These are phyloP conservation scores for Natrix natrix DNA, from an alignment of 2,797 vertebrate genomes.

Conservation along the genomic window DNA sequence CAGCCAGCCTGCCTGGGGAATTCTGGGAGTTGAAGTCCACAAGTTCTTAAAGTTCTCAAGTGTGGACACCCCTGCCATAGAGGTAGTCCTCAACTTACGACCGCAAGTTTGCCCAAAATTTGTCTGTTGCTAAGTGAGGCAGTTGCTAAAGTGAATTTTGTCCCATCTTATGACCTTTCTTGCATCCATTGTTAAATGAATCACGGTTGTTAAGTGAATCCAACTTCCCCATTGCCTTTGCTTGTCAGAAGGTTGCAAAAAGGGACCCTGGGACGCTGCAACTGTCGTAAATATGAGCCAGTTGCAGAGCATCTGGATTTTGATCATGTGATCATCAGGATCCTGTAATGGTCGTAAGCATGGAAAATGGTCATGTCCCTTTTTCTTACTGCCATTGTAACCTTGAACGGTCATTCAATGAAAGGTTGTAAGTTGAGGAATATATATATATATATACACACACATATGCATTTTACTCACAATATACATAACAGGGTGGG, in stretches of 20 bases:
- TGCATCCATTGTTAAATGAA: neutral
- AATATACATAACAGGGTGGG: neutral
- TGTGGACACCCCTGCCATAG: too few species aligned
- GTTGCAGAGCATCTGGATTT: neutral
- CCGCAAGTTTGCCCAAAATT: neutral
- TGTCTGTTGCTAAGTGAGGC: neutral
- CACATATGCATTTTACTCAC: neutral
- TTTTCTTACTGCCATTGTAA: neutral
- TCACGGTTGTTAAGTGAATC: neutral
- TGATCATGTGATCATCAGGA: neutral
- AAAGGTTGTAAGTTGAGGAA: too few species aligned
- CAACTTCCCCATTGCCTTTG: neutral
- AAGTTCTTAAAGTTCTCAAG: too few species aligned
- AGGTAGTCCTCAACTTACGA: neutral
- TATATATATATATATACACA: neutral
- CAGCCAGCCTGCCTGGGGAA: too few species aligned
- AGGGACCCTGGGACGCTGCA: too few species aligned
- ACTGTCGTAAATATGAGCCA: neutral
- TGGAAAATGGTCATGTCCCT: too few species aligned
- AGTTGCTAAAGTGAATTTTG: neutral
- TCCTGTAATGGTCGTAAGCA: neutral
- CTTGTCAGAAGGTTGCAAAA: neutral
- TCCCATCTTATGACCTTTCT: neutral
- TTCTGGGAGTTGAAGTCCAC: too few species aligned
- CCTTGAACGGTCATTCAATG: neutral